Evolutionary conservation across 2,113 vertebrate genomes (phyloP), one percentile per base, ranked within the genome.

Genomic region (Notiomystis cincta): DNA sequence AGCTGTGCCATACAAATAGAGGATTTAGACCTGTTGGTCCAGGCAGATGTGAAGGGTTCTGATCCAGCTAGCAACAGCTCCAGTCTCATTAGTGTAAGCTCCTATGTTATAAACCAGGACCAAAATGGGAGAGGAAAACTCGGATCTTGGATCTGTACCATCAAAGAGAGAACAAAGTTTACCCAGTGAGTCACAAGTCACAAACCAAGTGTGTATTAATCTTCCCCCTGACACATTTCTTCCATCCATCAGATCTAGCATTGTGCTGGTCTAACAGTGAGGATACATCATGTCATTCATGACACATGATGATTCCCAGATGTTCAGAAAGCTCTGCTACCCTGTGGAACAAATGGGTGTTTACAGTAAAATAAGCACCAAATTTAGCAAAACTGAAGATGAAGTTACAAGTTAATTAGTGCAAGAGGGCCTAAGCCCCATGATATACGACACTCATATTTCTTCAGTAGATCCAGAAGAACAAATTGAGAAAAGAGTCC

Each of bases 231-330:
- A 90, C 85, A 87, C 79, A 65, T 94, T 97, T 95, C 94, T 96
- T 95, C 83, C 94, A 97, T 95, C 96, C 94, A 96, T 98, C 96
- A 97, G 93, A 96, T 96, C 87, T 94, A 95, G 93, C 89, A 95
- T 96, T 95, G 96, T 97, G 87, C 96, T 97, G 45, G 82, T 97
- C 94, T 97, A 95, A 96, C 95, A 95, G 81, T 91, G 93, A 96
- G 95, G 97, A 96, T 96, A 96, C 92, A 96, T 98, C 94, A 96
- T 98, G 97, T 97, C 97, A 97, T 96, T 97, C 91, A 96, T 97
- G 95, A 97, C 85, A 92, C 54, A 85, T 96, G 96, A 98, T 98
- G 88, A 87, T 62, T 98, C 97, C 97, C 98, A 98, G 97, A 98
- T 97, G 97, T 97, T 97, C 87, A 71, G 94, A 96, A 87, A 95